Evolutionary conservation across 2,888 invertebrate species (phyloP), one percentile per base, ranked within the genome.

Genomic region (Stenodera caucasica): DNA sequence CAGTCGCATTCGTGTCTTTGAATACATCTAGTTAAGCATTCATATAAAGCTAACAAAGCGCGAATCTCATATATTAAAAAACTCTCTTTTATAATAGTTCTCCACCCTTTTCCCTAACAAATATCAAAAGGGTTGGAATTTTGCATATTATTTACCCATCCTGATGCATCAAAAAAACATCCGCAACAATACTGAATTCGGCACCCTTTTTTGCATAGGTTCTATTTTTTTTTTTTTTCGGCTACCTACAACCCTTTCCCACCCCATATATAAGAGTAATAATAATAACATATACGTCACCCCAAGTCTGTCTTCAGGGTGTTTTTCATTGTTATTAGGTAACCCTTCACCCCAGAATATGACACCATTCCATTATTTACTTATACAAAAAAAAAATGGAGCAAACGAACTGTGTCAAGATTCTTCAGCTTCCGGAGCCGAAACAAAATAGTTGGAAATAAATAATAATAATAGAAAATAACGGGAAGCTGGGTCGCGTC

Each of bases 1-100:
- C 80, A 80, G 77, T 78, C 74, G 76, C 70, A 77, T 79, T 78
- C 79, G 79, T 78, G 78, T 76, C 76, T 71, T 69, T 80, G 80
- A 80, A 80, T 80, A 78, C 80, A 79, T 78, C 81, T 81, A 80
- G 81, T 81, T 81, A 81, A 75, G 77, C 81, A 81, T 80, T 80
- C 80, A 80, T 79, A 75, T 71, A 75, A n/a, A 65, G 69, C 71
- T 72, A 75, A 75, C 78, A 78, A 78, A 76, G 76, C 76, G 72
- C 67, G 70, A 77, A 78, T 77, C 76, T 75, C 78, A 77, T 78
- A 78, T 78, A 78, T 78, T 76, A 75, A 75, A n/a, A 72, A 70
- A 69, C 66, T 66, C 61, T 51, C 55, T 14, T 53, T 32, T 53
- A 53, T 53, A 33, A 23, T 53, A 33, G 53, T 59, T 54, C 71